Conservation (phyloP, 2,797 vertebrate genomes). For the Avahi laniger region DNA sequence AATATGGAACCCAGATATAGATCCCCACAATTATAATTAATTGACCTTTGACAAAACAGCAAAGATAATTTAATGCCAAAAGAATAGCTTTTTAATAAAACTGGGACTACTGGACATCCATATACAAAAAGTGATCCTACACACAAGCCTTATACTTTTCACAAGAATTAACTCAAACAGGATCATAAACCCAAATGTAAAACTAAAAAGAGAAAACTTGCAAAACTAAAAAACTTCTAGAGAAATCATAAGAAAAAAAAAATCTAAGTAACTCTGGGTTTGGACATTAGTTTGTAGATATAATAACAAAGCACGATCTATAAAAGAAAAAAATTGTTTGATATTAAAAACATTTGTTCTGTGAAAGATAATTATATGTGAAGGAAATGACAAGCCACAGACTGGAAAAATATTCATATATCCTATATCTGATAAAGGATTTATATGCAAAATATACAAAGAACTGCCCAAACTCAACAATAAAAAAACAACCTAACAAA, state of each 20-base stretch:
- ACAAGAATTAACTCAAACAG: not conserved
- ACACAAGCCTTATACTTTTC: not conserved
- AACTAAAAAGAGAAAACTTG: not conserved
- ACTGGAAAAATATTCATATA: not conserved
- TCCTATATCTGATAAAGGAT: not conserved
- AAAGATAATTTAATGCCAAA: not conserved
- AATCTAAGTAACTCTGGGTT: not conserved
- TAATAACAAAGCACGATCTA: not conserved
- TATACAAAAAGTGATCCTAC: not conserved
- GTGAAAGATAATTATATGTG: not conserved
- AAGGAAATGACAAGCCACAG: not conserved
- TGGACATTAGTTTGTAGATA: not conserved
- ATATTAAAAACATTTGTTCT: not conserved
- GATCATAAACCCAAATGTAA: not conserved
- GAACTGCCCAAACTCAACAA: not conserved
- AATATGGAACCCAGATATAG: not conserved
- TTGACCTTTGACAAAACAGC: not conserved
- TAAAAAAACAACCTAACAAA: not conserved
- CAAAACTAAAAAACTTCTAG: not conserved
- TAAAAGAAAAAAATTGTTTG: not conserved
- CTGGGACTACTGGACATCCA: not conserved
- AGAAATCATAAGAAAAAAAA: not conserved
- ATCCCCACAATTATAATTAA: not conserved
- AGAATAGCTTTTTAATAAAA: not conserved
- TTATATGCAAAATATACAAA: not conserved